Conservation (phyloP, 2,797 vertebrate genomes). For the Rhinogobio ventralis region DNA sequence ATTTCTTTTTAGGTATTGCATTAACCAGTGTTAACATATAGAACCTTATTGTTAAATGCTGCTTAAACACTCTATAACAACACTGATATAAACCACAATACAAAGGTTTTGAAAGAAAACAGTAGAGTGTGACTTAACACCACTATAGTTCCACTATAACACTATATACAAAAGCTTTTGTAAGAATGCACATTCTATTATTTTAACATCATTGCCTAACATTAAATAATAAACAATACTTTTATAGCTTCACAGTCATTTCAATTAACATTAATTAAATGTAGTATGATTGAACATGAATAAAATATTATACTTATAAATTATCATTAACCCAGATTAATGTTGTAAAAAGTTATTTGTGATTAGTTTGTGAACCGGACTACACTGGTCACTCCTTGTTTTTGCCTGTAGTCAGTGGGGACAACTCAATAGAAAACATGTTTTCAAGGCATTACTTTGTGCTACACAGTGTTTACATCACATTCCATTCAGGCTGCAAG, state of each 20-base stretch:
- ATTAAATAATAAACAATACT: not conserved
- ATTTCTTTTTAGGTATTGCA: not conserved
- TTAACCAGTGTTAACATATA: not conserved
- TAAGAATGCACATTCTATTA: not conserved
- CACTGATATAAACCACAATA: not conserved
- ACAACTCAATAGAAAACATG: not conserved
- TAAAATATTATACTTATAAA: not conserved
- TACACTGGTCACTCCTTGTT: not conserved
- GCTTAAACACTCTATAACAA: not conserved
- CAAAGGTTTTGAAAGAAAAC: not conserved
- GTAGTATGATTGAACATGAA: not conserved
- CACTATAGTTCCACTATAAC: not conserved
- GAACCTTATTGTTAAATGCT: not conserved
- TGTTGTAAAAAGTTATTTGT: not conserved
- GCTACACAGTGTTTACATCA: not conserved
- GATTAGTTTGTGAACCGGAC: conserved; percentile 2
- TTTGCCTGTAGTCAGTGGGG: not conserved
- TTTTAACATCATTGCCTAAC: not conserved
- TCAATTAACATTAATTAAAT: not conserved
- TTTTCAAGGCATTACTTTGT: not conserved
- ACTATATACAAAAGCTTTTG: not conserved
- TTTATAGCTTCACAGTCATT: not conserved
- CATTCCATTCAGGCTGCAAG: not conserved
- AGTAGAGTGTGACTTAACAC: not conserved
- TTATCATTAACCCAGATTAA: not conserved